A percentile compares a stretch with the other conserved stretches of the same genome.
Evolutionary conservation across 2,888 invertebrate species (phyloP).

Genomic region (Protonemura montana): DNA sequence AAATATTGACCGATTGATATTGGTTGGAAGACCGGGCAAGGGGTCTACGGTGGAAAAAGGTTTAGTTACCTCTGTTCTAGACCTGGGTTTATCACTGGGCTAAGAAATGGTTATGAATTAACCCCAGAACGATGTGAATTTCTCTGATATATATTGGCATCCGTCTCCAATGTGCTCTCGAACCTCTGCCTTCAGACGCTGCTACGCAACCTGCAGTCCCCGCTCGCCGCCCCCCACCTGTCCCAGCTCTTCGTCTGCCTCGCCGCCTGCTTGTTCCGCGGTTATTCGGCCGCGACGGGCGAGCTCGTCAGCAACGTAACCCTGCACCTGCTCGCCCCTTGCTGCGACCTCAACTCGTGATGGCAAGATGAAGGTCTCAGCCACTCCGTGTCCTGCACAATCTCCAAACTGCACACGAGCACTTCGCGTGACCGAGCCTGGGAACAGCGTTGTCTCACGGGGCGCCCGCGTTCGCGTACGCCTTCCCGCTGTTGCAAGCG

Average conservation of each 20-base stretch:
- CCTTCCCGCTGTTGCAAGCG: constrained; percentile 78
- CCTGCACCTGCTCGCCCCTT: constrained; percentile 77
- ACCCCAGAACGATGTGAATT: too few species aligned
- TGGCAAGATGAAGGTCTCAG: constrained; percentile 79
- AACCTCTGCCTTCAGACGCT: constrained; percentile 59
- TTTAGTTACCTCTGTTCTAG: too few species aligned
- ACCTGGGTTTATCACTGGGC: too few species aligned
- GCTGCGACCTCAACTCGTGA: constrained; percentile 77
- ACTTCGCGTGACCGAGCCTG: constrained; percentile 56
- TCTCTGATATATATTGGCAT: too few species aligned
- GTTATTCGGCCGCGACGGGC: constrained; percentile 43
- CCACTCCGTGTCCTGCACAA: constrained; percentile 69
- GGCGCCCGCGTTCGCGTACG: constrained; percentile 84
- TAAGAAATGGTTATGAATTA: too few species aligned
- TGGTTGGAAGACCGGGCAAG: too few species aligned
- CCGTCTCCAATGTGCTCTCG: neutral
- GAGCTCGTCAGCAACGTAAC: constrained; percentile 75
- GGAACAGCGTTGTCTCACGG: constrained; percentile 61
- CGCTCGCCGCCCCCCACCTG: constrained; percentile 76
- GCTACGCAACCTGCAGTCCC: constrained; percentile 74
- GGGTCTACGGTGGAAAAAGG: too few species aligned
- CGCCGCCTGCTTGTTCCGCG: constrained; percentile 65
- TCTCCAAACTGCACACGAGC: constrained; percentile 65
- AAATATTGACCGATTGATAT: too few species aligned
- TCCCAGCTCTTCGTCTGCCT: constrained; percentile 69